phyloP scores from a whole-genome alignment of 2,797 vertebrate genomes.

The Serranus cabrilla region DNA sequence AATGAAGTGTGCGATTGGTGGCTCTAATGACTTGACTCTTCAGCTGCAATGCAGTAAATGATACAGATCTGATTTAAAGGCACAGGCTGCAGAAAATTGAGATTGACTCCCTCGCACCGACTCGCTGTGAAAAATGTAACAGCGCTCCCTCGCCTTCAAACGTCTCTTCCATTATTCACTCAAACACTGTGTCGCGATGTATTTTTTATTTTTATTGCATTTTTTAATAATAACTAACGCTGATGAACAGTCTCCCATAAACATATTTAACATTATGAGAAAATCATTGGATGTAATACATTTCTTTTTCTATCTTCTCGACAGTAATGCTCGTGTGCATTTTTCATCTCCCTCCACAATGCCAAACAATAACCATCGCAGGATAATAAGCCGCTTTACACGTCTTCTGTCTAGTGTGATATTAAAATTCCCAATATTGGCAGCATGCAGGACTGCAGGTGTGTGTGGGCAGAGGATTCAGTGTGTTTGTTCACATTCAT shows the following conservation, averaged over 20 bases:
- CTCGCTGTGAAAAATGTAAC: slow-evolving; percentile 48
- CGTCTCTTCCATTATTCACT: slow-evolving; percentile 67
- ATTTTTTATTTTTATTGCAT: slow-evolving; percentile 59
- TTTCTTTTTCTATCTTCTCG: slow-evolving; percentile 45
- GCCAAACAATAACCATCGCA: slow-evolving; percentile 57
- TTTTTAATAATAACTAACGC: slow-evolving; percentile 65
- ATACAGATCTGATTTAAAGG: slow-evolving; percentile 77
- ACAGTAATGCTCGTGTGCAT: slow-evolving; percentile 49
- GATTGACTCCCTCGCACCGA: slow-evolving; percentile 45
- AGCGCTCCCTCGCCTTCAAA: slow-evolving; percentile 47
- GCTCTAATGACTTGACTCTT: slow-evolving; percentile 75
- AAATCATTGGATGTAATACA: slow-evolving; percentile 60
- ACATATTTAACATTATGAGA: slow-evolving; percentile 69
- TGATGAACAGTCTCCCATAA: slow-evolving; percentile 70
- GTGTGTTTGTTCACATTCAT: slow-evolving; percentile 13
- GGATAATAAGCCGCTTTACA: slow-evolving; percentile 46
- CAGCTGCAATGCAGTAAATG: slow-evolving; percentile 77
- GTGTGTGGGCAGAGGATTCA: neutral
- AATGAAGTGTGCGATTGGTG: slow-evolving; percentile 68
- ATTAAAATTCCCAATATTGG: slow-evolving; percentile 51
- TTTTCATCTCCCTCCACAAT: slow-evolving; percentile 57
- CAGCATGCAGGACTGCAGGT: slow-evolving; percentile 15
- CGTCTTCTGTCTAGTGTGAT: slow-evolving; percentile 46
- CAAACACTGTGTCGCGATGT: slow-evolving; percentile 45
- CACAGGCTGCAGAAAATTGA: slow-evolving; percentile 47